A percentile compares a stretch with the other conserved stretches of the same genome.
phyloP scores from a whole-genome alignment of 2,113 vertebrate genomes.

The Heterotis niloticus region DNA sequence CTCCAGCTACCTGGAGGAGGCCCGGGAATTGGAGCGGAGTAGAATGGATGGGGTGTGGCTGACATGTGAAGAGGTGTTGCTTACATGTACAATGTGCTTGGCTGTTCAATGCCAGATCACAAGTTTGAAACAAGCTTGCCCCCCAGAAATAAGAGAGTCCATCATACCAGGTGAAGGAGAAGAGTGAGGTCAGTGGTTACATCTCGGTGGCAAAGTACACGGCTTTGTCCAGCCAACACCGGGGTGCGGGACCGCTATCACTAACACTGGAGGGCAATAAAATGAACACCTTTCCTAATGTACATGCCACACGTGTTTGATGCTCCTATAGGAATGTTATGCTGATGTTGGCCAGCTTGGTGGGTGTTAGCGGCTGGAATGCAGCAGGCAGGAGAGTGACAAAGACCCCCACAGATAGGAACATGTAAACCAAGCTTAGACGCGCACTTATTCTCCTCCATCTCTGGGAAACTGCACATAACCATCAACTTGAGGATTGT shows the following conservation, averaged over 20 bases:
- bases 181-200: slow-evolving; percentile 61
- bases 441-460: not conserved
- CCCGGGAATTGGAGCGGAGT: no score
- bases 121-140: slow-evolving; percentile 48
- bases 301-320: slow-evolving; percentile 87
- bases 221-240: slow-evolving; percentile 58
- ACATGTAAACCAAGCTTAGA: not conserved
- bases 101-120: slow-evolving; percentile 29
- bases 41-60: not conserved
- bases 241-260: slow-evolving; percentile 69
- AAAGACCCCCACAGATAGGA: not conserved
- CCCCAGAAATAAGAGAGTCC: slow-evolving; percentile 55
- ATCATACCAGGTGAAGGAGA: slow-evolving; percentile 74
- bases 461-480: not conserved
- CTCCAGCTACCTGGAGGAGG: slow-evolving; percentile 64
- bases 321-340: slow-evolving; percentile 76
- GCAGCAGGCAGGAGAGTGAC: not conserved
- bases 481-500: not conserved
- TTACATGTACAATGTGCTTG: slow-evolving; percentile 50
- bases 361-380: slow-evolving; percentile 42
- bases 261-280: slow-evolving; percentile 67
- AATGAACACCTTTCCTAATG: slow-evolving; percentile 81
- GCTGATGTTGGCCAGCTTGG: slow-evolving; percentile 69
- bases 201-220: slow-evolving; percentile 74
- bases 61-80: not conserved